Base-by-base conservation (phyloP, 2,888 invertebrate genomes). In the Amiota minor region DNA sequence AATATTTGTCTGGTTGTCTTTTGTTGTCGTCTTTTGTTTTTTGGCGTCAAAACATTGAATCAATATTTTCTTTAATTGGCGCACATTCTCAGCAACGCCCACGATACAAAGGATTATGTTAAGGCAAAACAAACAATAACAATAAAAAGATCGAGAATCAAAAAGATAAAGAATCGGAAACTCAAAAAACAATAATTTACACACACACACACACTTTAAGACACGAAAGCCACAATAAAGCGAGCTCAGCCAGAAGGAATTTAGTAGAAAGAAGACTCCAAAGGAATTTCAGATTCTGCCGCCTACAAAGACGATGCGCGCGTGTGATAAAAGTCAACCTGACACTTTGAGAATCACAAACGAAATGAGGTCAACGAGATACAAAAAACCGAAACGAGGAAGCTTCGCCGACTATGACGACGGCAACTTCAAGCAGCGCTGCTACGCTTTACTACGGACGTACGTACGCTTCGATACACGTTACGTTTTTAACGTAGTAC, bases 361-460 rank as follows among this genome's bases (percentile, higher is more conserved):
- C 85, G 86, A 88, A 88, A 88, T 88, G 89, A 88, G 87, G 87
- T 88, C 87, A 87, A 87, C 53, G 23, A 46, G 69, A 46, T 70
- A 45, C 69, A 56, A 70, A 56, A 72, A 35, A 35, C 35, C 35
- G 35, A 70, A 71, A 64, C 71, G 69, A 64, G 61, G 61, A 65
- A 64, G 35, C 64, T 20, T 75, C 71, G 76, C 72, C 75, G 74
- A 77, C 77, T 74, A 47, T 72, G 55, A 77, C 35, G 18, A 45
- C 14, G 70, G 16, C 55, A 47, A 59, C 74, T 18, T 56, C 74
- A 61, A 59, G 61, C 59, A 35, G 64, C 72, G 74, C 23, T 67
- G 56, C 76, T 71, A 70, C 76, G 61, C 49, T 73, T 72, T 18
- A 74, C 49, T 67, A 62, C 76, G 78, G 64, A 35, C 35, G 35